Conservation (phyloP, 2,797 vertebrate species). For the Typhlichthys subterraneus region DNA sequence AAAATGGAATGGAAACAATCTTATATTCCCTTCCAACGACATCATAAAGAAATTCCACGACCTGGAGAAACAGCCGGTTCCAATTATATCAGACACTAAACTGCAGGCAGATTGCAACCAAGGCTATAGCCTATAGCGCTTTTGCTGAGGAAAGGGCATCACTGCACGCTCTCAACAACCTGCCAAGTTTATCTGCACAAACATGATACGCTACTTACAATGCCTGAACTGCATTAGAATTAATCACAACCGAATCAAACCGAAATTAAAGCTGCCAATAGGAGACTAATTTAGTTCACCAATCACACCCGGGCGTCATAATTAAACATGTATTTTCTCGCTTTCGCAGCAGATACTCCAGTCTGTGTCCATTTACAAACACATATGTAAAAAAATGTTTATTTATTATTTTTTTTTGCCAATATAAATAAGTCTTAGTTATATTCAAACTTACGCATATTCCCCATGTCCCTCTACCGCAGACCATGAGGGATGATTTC, state of each 20-base stretch:
- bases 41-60: conserved; percentile 5
- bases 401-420: conserved; percentile 1
- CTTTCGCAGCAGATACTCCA: not conserved
- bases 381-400: conserved; percentile 3
- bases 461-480: conserved; percentile 75
- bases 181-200: conserved; percentile 26
- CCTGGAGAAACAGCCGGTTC: conserved; percentile 26
- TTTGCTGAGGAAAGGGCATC: not conserved
- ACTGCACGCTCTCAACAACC: conserved; percentile 22
- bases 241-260: conserved; percentile 10
- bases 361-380: conserved; percentile 5
- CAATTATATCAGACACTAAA: not conserved
- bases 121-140: conserved; percentile 32
- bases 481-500: conserved; percentile 73
- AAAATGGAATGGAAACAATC: not conserved
- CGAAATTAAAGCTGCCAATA: conserved; percentile 15
- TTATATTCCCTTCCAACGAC: not conserved
- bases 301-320: not conserved
- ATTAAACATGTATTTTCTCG: too few relatives aligned
- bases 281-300: conserved; percentile 14
- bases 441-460: conserved; percentile 86
- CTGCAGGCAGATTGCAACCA: conserved; percentile 45
- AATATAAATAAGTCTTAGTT: conserved; percentile 52
- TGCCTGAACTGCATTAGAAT: conserved; percentile 24
- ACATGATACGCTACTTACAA: conserved; percentile 29